Conservation (phyloP, 2,113 vertebrate species). For the Pyrgilauda ruficollis region DNA sequence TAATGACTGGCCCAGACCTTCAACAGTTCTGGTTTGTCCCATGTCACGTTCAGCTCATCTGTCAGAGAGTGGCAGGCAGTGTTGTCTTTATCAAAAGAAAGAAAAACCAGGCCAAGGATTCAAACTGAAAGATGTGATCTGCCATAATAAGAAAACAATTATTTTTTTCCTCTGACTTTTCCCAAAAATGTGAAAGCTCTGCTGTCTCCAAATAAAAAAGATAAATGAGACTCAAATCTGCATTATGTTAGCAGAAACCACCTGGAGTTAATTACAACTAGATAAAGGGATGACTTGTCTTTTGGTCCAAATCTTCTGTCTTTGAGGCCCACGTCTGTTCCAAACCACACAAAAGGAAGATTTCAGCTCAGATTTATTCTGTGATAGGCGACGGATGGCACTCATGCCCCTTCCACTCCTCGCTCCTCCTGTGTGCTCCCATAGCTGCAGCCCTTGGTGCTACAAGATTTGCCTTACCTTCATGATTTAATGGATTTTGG, state of each 20-base stretch:
- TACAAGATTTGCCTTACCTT: not conserved
- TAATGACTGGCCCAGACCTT: not conserved
- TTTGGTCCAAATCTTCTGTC: constrained; percentile 9
- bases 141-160: not conserved
- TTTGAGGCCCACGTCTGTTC: not conserved
- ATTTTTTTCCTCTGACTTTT: constrained; percentile 12
- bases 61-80: not conserved
- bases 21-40: not conserved
- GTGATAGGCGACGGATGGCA: not conserved
- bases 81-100: not conserved
- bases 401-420: not conserved
- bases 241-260: constrained; percentile 40
- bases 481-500: not conserved
- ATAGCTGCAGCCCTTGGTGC: not conserved
- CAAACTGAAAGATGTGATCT: constrained; percentile 17
- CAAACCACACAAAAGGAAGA: not conserved
- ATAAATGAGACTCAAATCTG: constrained; percentile 26
- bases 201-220: not conserved
- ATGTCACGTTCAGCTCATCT: not conserved
- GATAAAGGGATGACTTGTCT: constrained; percentile 28
- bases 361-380: constrained; percentile 13
- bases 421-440: not conserved
- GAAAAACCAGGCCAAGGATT: not conserved
- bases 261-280: constrained; percentile 50
- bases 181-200: not conserved